Percentiles rank a stretch among this genome's conserved stretches.
Evolutionary conservation across 1,140 invertebrate species (phyloP).

Genomic region (Cheumatopsyche charites): DNA sequence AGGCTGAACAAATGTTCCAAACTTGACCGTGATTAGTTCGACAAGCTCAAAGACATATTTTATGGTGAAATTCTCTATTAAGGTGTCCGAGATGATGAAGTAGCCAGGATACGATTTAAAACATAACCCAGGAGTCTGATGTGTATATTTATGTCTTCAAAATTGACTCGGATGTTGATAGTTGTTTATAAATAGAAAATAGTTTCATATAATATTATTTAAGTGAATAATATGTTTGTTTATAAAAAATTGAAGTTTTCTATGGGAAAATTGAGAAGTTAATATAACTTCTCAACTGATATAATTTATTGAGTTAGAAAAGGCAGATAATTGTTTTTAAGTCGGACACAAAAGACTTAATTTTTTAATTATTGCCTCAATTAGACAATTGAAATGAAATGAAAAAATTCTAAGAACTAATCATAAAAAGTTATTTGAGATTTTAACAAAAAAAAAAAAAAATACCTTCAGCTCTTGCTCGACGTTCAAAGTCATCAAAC

Average conservation of each 20-base stretch:
- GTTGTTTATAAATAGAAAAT: too few species aligned
- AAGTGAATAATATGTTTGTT: too few species aligned
- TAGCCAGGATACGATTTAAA: too few species aligned
- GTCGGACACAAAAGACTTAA: background rate
- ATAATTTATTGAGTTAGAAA: background rate
- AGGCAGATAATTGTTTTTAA: background rate
- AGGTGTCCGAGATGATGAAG: background rate
- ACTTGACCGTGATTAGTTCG: background rate
- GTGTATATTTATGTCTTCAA: too few species aligned
- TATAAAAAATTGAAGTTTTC: background rate
- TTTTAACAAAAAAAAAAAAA: background rate
- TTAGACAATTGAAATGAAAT: slow-evolving; percentile 20
- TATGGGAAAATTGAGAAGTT: too few species aligned
- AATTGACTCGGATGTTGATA: too few species aligned
- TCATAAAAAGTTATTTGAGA: background rate
- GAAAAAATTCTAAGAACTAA: background rate
- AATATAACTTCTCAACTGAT: too few species aligned
- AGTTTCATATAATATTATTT: too few species aligned
- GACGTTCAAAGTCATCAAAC: slow-evolving; percentile 92
- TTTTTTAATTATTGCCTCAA: slow-evolving; percentile 20
- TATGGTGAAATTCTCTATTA: background rate
- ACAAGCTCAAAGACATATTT: too few species aligned
- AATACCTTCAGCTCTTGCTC: slow-evolving; percentile 79
- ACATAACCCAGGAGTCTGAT: too few species aligned
- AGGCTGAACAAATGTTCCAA: background rate